Base-by-base conservation (phyloP, 1,140 invertebrate species). In the Chlorops oryzae region DNA sequence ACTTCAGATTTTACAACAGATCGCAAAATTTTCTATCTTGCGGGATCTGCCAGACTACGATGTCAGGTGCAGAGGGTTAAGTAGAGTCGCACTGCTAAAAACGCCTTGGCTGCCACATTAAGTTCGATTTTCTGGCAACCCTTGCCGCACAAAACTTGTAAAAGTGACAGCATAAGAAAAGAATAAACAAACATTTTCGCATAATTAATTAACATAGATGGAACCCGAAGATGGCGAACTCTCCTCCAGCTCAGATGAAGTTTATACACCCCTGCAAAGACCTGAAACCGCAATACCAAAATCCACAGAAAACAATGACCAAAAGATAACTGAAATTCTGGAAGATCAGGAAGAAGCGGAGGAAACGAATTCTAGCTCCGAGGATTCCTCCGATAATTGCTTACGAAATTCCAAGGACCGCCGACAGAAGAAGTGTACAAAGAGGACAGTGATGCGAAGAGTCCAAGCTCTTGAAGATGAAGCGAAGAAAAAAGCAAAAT, bases 241-340 rank as follows among this genome's bases (percentile, higher is more conserved):
- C 12, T 53, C 53, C 15, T 57, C 63, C 47, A 58, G 50, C 35
- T 53, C 51, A 17, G 65, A 69, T 24, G 65, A 65, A 50, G 59
- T 61, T 23, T 77, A 77, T 52, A 75, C 63, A 23, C 76, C 76
- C 27, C 50, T 77, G 48, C 72, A 75, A 58, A 61, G 75, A 50
- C 76, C 76, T 38, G 28, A 43, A 52, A 62, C 54, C 34, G 62
- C 63, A 46, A 23, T 48, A 23, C 20, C 34, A 66, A 20, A 66
- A 34, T 25, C 18, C 13, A 44, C 23, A 18, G 35, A 32, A 32
- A 45, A n/a, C 27, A 45, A 21, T 32, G 42, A 20, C 34, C 23
- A 49, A 49, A 38, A n/a, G 25, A 49, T 38, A 32, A 13, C 12
- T 27, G 43, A n/a, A 43, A 22, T 17, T 24, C 20, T 13, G 47